These are phyloP conservation scores for Ptiloglossa arizonensis DNA, from an alignment of 1,140 invertebrate genomes.

Conservation along the genomic window DNA sequence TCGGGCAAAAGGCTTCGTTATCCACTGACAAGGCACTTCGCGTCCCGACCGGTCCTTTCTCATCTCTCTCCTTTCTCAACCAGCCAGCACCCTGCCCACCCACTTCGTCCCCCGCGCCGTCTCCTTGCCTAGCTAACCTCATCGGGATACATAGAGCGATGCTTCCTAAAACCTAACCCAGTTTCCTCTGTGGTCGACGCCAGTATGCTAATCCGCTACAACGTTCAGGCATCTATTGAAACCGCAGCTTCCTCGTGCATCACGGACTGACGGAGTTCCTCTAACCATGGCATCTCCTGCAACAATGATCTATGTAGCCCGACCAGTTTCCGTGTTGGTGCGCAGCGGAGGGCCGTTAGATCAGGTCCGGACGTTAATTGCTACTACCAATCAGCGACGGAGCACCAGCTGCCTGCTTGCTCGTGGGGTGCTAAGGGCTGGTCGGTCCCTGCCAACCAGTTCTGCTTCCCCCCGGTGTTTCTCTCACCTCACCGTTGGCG, in stretches of 20 bases:
- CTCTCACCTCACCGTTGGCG: slow-evolving; percentile 23
- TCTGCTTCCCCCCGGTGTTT: slow-evolving; percentile 22
- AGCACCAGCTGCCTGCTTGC: slow-evolving; percentile 51
- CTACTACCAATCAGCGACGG: slow-evolving; percentile 75
- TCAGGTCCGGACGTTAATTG: slow-evolving; percentile 75
- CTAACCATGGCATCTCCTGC: slow-evolving; percentile 67
- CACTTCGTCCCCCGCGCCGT: too few species aligned
- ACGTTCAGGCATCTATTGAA: slow-evolving; percentile 68
- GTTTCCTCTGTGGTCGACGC: slow-evolving; percentile 65
- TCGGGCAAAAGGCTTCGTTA: slow-evolving; percentile 61
- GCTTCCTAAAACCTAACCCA: slow-evolving; percentile 64
- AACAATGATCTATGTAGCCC: slow-evolving; percentile 75
- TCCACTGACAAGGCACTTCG: slow-evolving; percentile 50
- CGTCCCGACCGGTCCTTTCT: slow-evolving; percentile 13
- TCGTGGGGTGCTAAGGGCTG: slow-evolving; percentile 51
- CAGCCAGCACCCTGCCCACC: too few species aligned
- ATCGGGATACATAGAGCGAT: slow-evolving; percentile 30
- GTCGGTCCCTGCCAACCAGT: slow-evolving; percentile 42
- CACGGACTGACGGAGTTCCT: slow-evolving; percentile 58
- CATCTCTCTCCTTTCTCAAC: not conserved
- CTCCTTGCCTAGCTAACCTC: slow-evolving; percentile 16
- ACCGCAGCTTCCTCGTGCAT: slow-evolving; percentile 68
- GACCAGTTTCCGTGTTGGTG: slow-evolving; percentile 68
- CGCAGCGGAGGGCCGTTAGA: slow-evolving; percentile 68
- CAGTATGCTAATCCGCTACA: slow-evolving; percentile 72